Conservation (phyloP, 2,888 invertebrate species). For the Lithophane ornitopus region DNA sequence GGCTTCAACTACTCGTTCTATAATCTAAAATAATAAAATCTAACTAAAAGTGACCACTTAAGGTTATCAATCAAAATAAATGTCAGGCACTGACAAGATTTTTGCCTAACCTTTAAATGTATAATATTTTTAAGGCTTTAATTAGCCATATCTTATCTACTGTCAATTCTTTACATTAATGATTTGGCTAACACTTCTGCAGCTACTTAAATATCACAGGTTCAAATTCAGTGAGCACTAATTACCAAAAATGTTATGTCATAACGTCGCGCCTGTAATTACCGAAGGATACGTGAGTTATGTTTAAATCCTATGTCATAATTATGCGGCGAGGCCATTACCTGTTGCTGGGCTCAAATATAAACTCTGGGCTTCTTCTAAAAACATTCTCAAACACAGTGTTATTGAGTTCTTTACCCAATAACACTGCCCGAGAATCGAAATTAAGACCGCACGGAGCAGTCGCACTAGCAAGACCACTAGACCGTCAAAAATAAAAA, state of each 20-base stretch:
- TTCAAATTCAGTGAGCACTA: background rate
- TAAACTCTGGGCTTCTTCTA: too few species aligned
- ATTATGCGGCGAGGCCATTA: background rate
- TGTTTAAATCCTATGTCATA: background rate
- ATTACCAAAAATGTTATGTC: background rate
- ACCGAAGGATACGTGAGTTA: background rate
- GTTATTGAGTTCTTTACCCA: too few species aligned
- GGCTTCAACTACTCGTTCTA: background rate
- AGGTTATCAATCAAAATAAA: conserved; percentile 47
- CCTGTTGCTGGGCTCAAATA: too few species aligned
- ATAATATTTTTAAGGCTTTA: conserved; percentile 28
- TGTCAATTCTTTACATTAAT: conserved; percentile 46
- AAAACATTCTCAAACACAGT: too few species aligned
- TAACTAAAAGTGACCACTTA: conserved; percentile 21
- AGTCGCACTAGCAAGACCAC: background rate
- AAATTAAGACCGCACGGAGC: background rate
- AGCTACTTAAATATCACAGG: conserved; percentile 19
- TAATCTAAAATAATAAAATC: background rate
- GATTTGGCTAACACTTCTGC: conserved; percentile 23
- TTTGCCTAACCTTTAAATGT: conserved; percentile 36
- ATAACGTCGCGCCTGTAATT: background rate
- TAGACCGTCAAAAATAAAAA: conserved; percentile 20
- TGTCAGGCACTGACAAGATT: conserved; percentile 37
- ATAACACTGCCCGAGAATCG: too few species aligned
- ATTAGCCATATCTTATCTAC: conserved; percentile 53